A percentile compares a stretch with the other conserved stretches of the same genome.
Evolutionary conservation across 2,797 vertebrate species (phyloP).

Genomic region (Enteromius trimaculatus): DNA sequence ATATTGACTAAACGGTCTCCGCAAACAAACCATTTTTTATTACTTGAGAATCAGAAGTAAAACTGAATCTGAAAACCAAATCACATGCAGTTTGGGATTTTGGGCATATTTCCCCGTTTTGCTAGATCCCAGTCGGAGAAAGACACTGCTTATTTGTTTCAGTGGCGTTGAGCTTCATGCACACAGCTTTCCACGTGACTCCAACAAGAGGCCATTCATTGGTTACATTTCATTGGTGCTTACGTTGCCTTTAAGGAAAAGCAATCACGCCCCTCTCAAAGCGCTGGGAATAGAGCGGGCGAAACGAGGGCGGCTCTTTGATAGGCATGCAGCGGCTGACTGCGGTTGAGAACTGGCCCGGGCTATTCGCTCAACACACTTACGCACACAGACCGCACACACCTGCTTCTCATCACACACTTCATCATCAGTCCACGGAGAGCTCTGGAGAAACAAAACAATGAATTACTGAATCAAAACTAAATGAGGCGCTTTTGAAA

Average conservation of each 20-base stretch:
- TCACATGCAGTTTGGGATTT: not conserved
- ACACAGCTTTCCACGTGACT: constrained; percentile 53
- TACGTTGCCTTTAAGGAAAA: constrained; percentile 71
- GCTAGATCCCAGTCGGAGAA: not conserved
- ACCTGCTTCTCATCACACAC: constrained; percentile 14
- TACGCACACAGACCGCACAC: constrained; percentile 40
- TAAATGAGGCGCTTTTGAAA: not conserved
- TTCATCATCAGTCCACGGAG: constrained; percentile 9
- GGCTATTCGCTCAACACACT: constrained; percentile 29
- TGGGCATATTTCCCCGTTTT: not conserved
- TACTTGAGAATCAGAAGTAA: not conserved
- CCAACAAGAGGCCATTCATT: constrained; percentile 52
- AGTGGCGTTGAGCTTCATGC: constrained; percentile 11
- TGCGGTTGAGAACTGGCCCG: constrained; percentile 33
- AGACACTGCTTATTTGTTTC: constrained; percentile 5
- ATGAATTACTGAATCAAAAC: constrained; percentile 28
- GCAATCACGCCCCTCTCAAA: constrained; percentile 62
- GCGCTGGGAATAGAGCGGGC: constrained; percentile 52
- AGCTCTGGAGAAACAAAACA: constrained; percentile 22
- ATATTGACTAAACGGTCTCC: not conserved
- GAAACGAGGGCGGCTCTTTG: constrained; percentile 60
- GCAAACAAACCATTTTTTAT: not conserved
- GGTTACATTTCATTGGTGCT: constrained; percentile 64
- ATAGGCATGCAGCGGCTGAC: constrained; percentile 53
- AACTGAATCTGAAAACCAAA: not conserved